Conservation (phyloP, 2,888 invertebrate genomes). For the Dasypogon diadema region DNA sequence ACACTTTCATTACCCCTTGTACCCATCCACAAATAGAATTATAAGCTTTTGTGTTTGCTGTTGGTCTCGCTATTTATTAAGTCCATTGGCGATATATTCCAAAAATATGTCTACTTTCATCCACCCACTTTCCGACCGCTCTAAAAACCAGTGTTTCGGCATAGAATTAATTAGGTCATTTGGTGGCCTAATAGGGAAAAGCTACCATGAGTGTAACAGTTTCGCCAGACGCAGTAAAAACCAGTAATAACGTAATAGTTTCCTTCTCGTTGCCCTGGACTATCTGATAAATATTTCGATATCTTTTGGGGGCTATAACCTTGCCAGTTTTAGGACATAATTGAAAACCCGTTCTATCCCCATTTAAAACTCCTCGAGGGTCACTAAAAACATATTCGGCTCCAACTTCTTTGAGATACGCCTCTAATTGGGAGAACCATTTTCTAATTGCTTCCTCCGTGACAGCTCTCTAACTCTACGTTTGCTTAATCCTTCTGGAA, state of each 20-base stretch:
- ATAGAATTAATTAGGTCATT: background rate
- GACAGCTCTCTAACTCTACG: background rate
- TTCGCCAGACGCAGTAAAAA: conserved; percentile 33
- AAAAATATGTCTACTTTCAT: conserved; percentile 5
- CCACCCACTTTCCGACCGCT: conserved; percentile 33
- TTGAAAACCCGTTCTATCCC: background rate
- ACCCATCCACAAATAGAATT: conserved; percentile 31
- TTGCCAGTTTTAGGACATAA: background rate
- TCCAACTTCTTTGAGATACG: background rate
- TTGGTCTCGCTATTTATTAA: conserved; percentile 35
- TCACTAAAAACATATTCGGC: background rate
- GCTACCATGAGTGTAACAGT: conserved; percentile 5
- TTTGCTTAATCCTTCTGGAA: background rate
- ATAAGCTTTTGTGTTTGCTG: conserved; percentile 23
- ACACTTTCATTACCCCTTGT: too few relatives aligned
- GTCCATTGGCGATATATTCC: conserved; percentile 36
- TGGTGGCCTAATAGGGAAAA: conserved; percentile 53
- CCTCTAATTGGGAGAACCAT: background rate
- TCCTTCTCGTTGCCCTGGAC: conserved; percentile 13
- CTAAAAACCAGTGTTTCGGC: conserved; percentile 22
- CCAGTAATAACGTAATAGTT: conserved; percentile 13
- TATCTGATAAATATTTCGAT: background rate
- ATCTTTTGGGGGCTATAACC: background rate
- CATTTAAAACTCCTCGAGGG: background rate
- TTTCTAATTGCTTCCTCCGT: background rate